A percentile compares a stretch with the other conserved stretches of the same genome.
Evolutionary conservation across 2,888 invertebrate genomes (phyloP).

Genomic region (Microctonus aethiopoides): DNA sequence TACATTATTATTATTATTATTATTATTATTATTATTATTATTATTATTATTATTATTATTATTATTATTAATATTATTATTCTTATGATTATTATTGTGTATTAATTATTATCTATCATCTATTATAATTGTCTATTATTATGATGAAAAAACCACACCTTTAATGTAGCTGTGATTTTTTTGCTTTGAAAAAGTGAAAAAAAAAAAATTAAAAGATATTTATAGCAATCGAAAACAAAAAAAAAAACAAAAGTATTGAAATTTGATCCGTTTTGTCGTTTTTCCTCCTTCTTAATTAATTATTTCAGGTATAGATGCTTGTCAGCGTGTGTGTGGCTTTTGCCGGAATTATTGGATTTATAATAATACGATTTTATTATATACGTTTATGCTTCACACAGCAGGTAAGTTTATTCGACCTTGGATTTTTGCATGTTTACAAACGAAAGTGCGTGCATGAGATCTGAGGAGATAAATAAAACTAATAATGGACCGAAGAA

Average conservation of each 20-base stretch:
- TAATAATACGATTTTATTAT: too few relatives aligned
- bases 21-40: conserved; percentile 50
- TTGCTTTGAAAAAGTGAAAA: conserved; percentile 66
- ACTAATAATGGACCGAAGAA: not conserved
- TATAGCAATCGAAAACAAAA: conserved; percentile 58
- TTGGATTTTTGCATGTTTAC: not conserved
- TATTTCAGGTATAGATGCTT: not conserved
- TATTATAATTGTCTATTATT: conserved; percentile 42
- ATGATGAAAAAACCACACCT: conserved; percentile 59
- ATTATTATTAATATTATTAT: conserved; percentile 50
- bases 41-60: conserved; percentile 43
- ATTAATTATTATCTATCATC: conserved; percentile 32
- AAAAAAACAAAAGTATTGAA: not conserved
- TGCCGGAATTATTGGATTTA: not conserved
- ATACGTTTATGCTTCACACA: too few relatives aligned
- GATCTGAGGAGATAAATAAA: not conserved
- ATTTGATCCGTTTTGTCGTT: conserved; percentile 6
- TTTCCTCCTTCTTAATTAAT: not conserved
- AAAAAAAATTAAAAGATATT: conserved; percentile 53
- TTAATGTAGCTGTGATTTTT: conserved; percentile 67
- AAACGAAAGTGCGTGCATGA: not conserved
- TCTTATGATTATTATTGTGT: conserved; percentile 46
- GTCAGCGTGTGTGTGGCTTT: not conserved
- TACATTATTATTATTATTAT: conserved; percentile 44
- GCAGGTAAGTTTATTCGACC: not conserved